Evolutionary conservation across 2,888 invertebrate species (phyloP).

Genomic region (Helobdella robusta): DNA sequence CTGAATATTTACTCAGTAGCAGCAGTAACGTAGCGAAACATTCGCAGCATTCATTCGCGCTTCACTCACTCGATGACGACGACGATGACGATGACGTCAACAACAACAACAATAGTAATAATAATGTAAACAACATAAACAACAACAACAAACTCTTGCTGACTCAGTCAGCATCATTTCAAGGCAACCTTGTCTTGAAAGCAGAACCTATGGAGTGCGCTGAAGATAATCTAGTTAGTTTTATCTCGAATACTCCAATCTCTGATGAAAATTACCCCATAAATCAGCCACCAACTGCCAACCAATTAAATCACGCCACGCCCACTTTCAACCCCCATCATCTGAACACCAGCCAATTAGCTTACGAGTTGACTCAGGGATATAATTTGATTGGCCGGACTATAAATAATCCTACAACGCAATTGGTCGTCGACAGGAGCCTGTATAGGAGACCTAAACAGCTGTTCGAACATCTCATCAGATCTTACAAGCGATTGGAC

Average conservation of each 20-base stretch:
- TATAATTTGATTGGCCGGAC: not conserved
- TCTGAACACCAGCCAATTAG: constrained; percentile 9
- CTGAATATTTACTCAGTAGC: no score
- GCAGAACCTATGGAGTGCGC: constrained; percentile 12
- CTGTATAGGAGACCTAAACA: constrained; percentile 19
- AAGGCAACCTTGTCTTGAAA: no score
- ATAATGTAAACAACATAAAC: not conserved
- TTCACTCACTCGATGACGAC: constrained; percentile 14
- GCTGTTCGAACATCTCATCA: constrained; percentile 24
- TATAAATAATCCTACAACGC: not conserved
- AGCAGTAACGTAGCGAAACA: no score
- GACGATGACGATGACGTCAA: not conserved
- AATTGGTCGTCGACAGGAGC: not conserved
- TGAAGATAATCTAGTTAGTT: no score
- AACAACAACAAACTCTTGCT: not conserved
- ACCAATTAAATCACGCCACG: no score
- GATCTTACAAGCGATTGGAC: constrained; percentile 28
- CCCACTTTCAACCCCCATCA: not conserved
- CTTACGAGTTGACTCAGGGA: constrained; percentile 2
- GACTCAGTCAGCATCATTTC: no score
- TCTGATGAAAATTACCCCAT: no score
- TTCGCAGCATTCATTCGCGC: no score
- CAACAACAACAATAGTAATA: not conserved
- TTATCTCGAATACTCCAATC: no score
- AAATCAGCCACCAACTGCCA: no score